Evolutionary conservation across 2,113 vertebrate genomes (phyloP).

Genomic region (Lepisosteus osseus): DNA sequence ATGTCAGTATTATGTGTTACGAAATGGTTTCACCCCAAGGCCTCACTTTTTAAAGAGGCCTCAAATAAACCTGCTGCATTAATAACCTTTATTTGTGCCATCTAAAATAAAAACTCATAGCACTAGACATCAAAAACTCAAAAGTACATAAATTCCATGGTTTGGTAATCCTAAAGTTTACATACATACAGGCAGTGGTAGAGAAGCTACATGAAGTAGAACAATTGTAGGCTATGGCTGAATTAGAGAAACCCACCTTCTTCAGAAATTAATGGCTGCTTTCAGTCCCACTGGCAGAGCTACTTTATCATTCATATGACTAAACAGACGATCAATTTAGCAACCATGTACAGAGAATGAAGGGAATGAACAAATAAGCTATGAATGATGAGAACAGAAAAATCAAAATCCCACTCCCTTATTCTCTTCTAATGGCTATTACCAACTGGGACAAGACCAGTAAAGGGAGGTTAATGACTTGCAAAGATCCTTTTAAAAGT

Average conservation of each 20-base stretch:
- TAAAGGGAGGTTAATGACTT: constrained; percentile 97
- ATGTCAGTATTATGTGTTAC: too few relatives aligned
- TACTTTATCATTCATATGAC: constrained; percentile 92
- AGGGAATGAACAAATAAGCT: constrained; percentile 90
- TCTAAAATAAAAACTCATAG: too few relatives aligned
- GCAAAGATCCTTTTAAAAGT: constrained; percentile 90
- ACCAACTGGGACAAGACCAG: constrained; percentile 90
- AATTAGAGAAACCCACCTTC: constrained; percentile 60
- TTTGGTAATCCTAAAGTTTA: background rate
- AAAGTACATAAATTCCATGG: background rate
- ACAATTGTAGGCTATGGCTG: constrained; percentile 41
- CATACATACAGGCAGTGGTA: background rate
- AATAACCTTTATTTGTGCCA: too few relatives aligned
- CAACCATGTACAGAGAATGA: constrained; percentile 87
- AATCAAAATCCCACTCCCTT: constrained; percentile 83
- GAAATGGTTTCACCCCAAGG: too few relatives aligned
- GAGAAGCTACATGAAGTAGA: constrained; percentile 7
- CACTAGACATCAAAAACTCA: background rate
- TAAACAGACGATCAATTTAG: constrained; percentile 97
- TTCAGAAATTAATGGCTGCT: constrained; percentile 71
- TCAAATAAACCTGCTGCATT: too few relatives aligned
- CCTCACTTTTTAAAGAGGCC: too few relatives aligned
- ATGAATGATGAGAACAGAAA: constrained; percentile 92
- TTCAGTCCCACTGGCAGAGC: constrained; percentile 75
- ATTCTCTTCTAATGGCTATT: constrained; percentile 90